Conservation (phyloP, 1,140 invertebrate species). For the Zaprionus ghesquierei region DNA sequence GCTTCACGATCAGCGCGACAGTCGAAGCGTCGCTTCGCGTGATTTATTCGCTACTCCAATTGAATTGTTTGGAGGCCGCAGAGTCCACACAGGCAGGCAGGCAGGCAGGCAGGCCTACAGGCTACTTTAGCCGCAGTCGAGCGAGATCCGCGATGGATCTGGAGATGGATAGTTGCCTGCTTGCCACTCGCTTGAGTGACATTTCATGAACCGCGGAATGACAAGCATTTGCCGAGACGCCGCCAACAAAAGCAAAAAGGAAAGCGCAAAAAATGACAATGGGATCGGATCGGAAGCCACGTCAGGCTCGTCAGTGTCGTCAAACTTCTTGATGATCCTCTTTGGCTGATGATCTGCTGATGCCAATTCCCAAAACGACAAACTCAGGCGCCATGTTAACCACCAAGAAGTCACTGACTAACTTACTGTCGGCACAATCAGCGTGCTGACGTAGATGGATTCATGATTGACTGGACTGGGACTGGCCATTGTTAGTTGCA, state of each 20-base stretch:
- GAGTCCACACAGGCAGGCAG: background rate
- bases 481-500: conserved; percentile 51
- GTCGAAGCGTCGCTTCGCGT: conserved; percentile 49
- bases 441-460: conserved; percentile 67
- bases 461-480: conserved; percentile 48
- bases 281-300: conserved; percentile 12
- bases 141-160: conserved; percentile 7
- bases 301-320: conserved; percentile 30
- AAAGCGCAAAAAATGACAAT: conserved; percentile 35
- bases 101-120: too few relatives aligned
- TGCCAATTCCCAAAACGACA: conserved; percentile 76
- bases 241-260: conserved; percentile 27
- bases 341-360: conserved; percentile 71
- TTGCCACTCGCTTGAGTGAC: conserved; percentile 67
- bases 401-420: conserved; percentile 69
- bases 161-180: conserved; percentile 15
- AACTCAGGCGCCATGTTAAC: conserved; percentile 80
- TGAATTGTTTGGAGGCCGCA: conserved; percentile 71
- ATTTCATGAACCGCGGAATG: conserved; percentile 67
- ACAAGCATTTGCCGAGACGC: conserved; percentile 67
- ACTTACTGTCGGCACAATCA: conserved; percentile 49
- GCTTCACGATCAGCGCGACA: conserved; percentile 35
- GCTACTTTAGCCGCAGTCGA: conserved; percentile 1
- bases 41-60: conserved; percentile 80
- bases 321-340: conserved; percentile 73